These are phyloP conservation scores for Marisa cornuarietis DNA, from an alignment of 1,140 invertebrate genomes.

Conservation along the genomic window DNA sequence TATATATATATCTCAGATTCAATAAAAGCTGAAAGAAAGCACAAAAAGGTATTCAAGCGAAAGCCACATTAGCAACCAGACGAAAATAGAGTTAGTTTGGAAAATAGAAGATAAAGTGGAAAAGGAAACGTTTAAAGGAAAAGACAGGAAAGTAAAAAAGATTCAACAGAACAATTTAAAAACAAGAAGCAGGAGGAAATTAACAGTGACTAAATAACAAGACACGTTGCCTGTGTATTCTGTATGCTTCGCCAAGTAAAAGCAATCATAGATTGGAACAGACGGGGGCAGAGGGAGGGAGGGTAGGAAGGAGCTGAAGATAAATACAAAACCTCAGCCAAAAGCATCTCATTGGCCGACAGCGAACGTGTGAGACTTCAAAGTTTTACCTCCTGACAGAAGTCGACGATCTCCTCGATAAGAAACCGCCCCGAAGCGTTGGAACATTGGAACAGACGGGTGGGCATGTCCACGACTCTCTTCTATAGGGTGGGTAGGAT, in stretches of 20 bases:
- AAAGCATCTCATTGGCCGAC: not conserved
- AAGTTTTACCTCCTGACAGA: constrained; percentile 61
- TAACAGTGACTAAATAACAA: not conserved
- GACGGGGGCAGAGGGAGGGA: not conserved
- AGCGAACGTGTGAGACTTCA: not conserved
- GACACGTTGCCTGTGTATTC: too few relatives aligned
- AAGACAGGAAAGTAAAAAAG: not conserved
- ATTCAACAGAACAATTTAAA: not conserved
- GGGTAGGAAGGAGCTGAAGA: not conserved
- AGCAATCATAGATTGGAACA: not conserved
- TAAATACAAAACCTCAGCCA: not conserved
- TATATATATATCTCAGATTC: too few relatives aligned
- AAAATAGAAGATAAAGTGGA: too few relatives aligned
- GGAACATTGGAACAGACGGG: constrained; percentile 76
- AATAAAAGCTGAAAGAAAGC: too few relatives aligned
- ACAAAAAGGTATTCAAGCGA: too few relatives aligned
- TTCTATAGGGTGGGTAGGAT: not conserved
- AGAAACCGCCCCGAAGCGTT: constrained; percentile 70
- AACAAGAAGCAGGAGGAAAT: not conserved
- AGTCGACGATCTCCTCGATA: constrained; percentile 74
- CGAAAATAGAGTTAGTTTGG: too few relatives aligned
- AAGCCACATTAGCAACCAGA: too few relatives aligned
- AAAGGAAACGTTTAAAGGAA: not conserved
- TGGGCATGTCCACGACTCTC: constrained; percentile 31
- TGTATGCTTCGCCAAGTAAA: not conserved